These are phyloP conservation scores for Arnoldichthys spilopterus DNA, from an alignment of 2,797 vertebrate species.

Conservation along the genomic window DNA sequence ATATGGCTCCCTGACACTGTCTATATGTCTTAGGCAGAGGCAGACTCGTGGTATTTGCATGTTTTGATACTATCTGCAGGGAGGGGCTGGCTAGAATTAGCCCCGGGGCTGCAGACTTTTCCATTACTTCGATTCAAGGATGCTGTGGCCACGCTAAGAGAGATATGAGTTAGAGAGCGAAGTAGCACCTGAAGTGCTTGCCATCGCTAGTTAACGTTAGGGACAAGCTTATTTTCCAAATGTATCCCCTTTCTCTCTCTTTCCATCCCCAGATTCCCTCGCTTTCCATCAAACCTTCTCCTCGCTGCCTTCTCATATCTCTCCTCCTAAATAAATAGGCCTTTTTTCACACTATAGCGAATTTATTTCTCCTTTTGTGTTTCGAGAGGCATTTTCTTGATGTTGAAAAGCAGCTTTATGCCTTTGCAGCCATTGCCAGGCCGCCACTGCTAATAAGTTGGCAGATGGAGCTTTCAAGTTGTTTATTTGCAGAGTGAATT, in stretches of 20 bases:
- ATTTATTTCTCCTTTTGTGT: constrained; percentile 41
- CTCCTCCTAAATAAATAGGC: constrained; percentile 4
- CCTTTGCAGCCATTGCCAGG: constrained; percentile 39
- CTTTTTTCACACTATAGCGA: neutral
- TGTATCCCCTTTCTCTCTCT: neutral
- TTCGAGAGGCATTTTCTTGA: constrained; percentile 33
- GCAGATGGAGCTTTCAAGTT: constrained; percentile 53
- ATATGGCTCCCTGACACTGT: constrained; percentile 61
- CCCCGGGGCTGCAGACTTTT: neutral
- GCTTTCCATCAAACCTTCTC: neutral
- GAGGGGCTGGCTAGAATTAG: neutral
- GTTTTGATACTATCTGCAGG: neutral
- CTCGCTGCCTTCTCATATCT: neutral
- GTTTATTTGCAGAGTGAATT: constrained; percentile 43
- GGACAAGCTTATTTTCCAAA: constrained; percentile 20
- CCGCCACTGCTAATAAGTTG: constrained; percentile 53
- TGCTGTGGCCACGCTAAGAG: neutral
- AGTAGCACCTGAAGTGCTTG: constrained; percentile 2
- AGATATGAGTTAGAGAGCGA: neutral
- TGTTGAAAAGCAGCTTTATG: constrained; percentile 37
- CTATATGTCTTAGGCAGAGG: constrained; percentile 39
- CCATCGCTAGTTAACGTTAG: constrained; percentile 4
- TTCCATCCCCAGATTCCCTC: neutral
- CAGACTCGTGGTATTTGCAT: constrained; percentile 9
- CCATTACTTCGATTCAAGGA: neutral